phyloP scores from a whole-genome alignment of 92 coral and sea anemone species.

The Bergia puertoricense region DNA sequence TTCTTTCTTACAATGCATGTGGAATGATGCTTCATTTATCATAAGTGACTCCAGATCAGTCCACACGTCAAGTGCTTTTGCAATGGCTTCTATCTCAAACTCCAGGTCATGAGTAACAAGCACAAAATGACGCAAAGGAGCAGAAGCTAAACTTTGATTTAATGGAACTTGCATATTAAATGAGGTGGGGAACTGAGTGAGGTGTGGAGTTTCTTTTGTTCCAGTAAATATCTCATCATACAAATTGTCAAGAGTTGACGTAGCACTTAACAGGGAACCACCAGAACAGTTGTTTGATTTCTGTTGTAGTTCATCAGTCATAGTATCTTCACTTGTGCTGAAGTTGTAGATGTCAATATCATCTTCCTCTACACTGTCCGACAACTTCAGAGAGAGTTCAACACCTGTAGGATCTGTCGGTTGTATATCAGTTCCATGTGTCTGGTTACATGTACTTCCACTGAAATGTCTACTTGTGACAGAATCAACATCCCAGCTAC shows the following conservation, averaged over 20 bases:
- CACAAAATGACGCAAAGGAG: conserved; percentile 14
- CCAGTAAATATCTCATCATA: conserved; percentile 7
- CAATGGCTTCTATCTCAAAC: background rate
- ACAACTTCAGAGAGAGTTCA: background rate
- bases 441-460: background rate
- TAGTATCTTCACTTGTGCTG: background rate
- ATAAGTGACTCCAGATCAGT: conserved; percentile 12
- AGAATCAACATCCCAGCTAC: background rate
- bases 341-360: background rate
- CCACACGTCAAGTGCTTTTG: background rate
- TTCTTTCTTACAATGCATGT: background rate
- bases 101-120: background rate
- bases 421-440: background rate
- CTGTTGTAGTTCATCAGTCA: background rate
- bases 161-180: background rate
- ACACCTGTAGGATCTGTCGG: background rate
- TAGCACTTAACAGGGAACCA: background rate
- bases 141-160: background rate
- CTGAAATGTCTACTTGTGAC: background rate
- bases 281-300: background rate
- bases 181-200: background rate
- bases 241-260: background rate
- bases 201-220: background rate
- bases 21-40: background rate
- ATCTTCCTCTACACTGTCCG: background rate